A percentile compares a stretch with the other conserved stretches of the same genome.
Conservation (phyloP, 2,797 vertebrate genomes). For the Peromyscus nudipes region DNA sequence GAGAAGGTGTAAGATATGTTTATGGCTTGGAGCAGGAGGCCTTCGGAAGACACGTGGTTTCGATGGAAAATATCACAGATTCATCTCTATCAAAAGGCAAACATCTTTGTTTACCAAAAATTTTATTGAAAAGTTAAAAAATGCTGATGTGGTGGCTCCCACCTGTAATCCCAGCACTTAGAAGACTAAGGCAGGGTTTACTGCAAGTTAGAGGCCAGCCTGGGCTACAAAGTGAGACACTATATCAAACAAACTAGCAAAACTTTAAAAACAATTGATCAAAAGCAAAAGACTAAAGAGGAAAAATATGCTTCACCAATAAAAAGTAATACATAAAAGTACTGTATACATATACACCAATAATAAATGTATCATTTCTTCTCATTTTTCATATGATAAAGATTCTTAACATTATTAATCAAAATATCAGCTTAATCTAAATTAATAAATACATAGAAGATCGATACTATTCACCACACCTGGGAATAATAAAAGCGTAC, state of each 20-base stretch:
- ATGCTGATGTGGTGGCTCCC: not conserved
- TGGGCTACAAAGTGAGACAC: not conserved
- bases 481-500: not conserved
- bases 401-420: not conserved
- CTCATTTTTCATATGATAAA: not conserved
- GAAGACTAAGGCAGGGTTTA: not conserved
- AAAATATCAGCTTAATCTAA: constrained; percentile 51
- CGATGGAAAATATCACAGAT: not conserved
- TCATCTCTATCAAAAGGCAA: not conserved
- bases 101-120: not conserved
- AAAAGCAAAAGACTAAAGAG: not conserved
- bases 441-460: constrained; percentile 45
- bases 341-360: not conserved
- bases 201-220: not conserved
- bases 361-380: constrained; percentile 41
- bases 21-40: not conserved
- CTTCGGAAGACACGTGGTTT: not conserved
- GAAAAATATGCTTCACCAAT: not conserved
- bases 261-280: not conserved
- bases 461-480: not conserved
- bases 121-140: constrained; percentile 10
- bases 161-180: not conserved
- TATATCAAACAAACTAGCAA: not conserved
- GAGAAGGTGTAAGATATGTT: not conserved
- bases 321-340: constrained; percentile 4